Evolutionary conservation across 2,797 vertebrate species (phyloP), one percentile per base, ranked within the genome.

Genomic region (Adrianichthys oophorus): DNA sequence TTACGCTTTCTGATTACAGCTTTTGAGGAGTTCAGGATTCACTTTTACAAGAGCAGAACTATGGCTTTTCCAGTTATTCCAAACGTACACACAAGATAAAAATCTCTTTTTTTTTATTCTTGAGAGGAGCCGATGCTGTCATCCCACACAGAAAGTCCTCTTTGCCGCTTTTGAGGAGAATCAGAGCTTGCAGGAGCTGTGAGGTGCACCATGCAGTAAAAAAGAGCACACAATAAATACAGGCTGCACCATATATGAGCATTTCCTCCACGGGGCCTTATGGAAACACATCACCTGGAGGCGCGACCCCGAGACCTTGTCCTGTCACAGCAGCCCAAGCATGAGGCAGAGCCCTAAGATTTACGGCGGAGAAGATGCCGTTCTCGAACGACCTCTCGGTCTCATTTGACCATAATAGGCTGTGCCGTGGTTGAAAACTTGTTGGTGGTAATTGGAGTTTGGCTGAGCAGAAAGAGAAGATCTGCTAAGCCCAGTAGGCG

Each of bases 271-370:
- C 61, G 5, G 44, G 53, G 82, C 72, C 68, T 80, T 84, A 87
- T 91, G 91, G 92, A 93, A 93, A 93, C 89, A 89, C 88, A 90
- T 89, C 89, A 91, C 90, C 90, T 91, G 86, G 76, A 88, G 88
- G 68, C 49, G 50, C 46, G 72, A 89, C 90, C 89, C 56, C 55
- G 42, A 56, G 84, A 91, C 90, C 90, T 84, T 59, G 78, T 65
- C 80, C 78, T 87, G 87, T 90, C 88, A 87, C 85, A 81, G 84
- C 70, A 85, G 70, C 76, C 66, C 59, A 83, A 89, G 86, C 85
- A 85, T 62, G 82, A 89, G 85, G 86, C 85, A 78, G 84, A 79
- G 57, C 79, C 80, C 63, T 40, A 77, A 89, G 88, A 91, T 91
- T 92, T 92, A 92, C 82, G 75, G 83, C 51, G 76, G 72, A 80